A percentile compares a stretch with the other conserved stretches of the same genome.
Evolutionary conservation across 2,797 vertebrate species (phyloP).

Genomic region (Cynopterus sphinx): DNA sequence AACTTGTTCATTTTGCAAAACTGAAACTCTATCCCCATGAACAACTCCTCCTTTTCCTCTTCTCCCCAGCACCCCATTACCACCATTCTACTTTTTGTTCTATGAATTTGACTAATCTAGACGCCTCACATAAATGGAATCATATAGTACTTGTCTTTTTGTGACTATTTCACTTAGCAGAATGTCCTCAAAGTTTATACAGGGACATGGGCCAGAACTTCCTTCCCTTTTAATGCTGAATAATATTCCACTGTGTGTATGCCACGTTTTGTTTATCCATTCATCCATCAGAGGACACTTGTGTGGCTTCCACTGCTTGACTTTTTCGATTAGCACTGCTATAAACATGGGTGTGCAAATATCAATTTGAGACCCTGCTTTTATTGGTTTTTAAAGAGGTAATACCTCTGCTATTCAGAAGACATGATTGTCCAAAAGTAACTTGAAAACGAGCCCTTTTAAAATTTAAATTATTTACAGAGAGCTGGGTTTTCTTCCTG

Average conservation of each 20-base stretch:
- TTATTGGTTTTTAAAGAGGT: not conserved
- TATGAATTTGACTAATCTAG: not conserved
- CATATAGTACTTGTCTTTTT: not conserved
- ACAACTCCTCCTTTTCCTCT: not conserved
- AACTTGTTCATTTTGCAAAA: not conserved
- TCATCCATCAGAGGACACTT: not conserved
- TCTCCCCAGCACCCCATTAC: not conserved
- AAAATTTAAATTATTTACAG: not conserved
- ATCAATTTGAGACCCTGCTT: not conserved
- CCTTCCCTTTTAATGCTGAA: not conserved
- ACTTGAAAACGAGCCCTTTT: not conserved
- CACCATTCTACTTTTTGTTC: not conserved
- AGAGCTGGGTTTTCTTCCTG: not conserved
- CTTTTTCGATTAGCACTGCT: not conserved
- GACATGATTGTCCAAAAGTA: conserved; percentile 1
- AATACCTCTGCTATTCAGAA: conserved; percentile 30
- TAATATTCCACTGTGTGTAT: not conserved
- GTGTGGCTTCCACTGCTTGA: not conserved
- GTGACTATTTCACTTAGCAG: not conserved
- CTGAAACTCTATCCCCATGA: not conserved
- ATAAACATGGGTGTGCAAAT: not conserved
- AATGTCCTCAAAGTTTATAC: not conserved
- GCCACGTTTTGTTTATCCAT: not conserved
- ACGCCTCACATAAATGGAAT: not conserved
- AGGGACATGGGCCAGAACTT: not conserved